Evolutionary conservation across 2,888 invertebrate species (phyloP), one percentile per base, ranked within the genome.

Genomic region (Trimorus sp.): DNA sequence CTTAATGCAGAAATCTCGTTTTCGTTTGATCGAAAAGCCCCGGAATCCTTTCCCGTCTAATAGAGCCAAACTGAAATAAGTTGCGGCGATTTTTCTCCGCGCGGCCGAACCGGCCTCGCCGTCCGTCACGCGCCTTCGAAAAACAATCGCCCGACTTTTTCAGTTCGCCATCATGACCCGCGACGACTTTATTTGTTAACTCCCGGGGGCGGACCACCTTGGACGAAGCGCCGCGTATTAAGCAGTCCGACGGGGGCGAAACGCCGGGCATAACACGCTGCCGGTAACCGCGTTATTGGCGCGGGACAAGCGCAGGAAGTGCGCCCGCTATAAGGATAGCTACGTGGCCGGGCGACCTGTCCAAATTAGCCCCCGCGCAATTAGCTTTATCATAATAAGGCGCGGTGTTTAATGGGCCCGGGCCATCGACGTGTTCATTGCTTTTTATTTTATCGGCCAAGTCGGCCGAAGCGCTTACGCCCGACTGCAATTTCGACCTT

Each of bases 331-430:
- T 53, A 60, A 73, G 68, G 78, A 77, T 58, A 84, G 75, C 68
- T 78, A 71, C 77, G 75, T 78, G 77, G 76, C 60, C 65, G 56
- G 49, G 70, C 56, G 68, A 65, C 65, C 65, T 59, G 65, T 75
- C 68, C 68, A 75, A 68, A 75, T 75, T 68, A 75, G 54, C 51
- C 66, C 58, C 48, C 51, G 66, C 53, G 59, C 51, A 75, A 75
- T 66, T 75, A 66, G 53, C 59, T 66, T 75, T 59, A 66, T 75
- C 75, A 66, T 75, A 66, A 75, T 75, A 66, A 66, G 59, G 53
- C 49, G 36, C n/a, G 45, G 51, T 49, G 45, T 66, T 60, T 59
- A 58, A 51, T 59, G 15, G 51, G 14, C 4, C 15, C 36, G 60
- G 36, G 59, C 51, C 42, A 59, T 59, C 48, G 59, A 45, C 60